A percentile compares a stretch with the other conserved stretches of the same genome.
phyloP scores from a whole-genome alignment of 2,797 vertebrate genomes.

The Molossus alvarezi region DNA sequence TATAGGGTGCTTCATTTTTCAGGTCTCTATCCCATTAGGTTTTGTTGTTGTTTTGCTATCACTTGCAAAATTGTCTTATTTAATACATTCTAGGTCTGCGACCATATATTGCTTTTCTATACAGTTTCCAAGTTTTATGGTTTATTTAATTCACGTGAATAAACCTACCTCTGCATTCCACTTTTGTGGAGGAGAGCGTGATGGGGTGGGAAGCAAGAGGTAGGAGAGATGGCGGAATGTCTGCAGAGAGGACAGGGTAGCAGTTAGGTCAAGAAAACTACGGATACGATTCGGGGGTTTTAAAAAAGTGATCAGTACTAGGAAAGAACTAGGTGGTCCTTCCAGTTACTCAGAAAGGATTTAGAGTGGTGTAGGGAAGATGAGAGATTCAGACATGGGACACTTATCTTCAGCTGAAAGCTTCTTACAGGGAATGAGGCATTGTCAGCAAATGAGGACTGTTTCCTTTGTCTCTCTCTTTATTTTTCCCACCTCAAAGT shows the following conservation, averaged over 20 bases:
- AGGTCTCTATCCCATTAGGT: background rate
- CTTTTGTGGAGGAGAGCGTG: background rate
- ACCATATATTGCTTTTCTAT: background rate
- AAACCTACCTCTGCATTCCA: constrained; percentile 27
- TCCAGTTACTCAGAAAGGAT: constrained; percentile 5
- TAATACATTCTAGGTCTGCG: background rate
- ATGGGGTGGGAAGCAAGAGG: background rate
- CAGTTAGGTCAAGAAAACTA: constrained; percentile 4
- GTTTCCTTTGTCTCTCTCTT: background rate
- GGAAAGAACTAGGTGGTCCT: background rate
- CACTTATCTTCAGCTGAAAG: background rate
- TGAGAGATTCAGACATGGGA: background rate
- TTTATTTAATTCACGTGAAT: constrained; percentile 66
- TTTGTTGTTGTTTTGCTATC: background rate
- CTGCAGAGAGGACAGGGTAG: background rate
- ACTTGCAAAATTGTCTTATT: constrained; percentile 9
- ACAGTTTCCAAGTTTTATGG: background rate
- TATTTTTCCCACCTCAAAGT: background rate
- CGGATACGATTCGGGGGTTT: background rate
- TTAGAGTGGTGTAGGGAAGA: background rate
- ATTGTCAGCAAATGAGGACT: background rate
- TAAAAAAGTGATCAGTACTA: background rate
- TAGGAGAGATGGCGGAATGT: background rate
- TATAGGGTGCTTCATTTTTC: background rate
- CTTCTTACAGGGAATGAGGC: background rate